Percentiles rank a stretch among this genome's conserved stretches.
These are phyloP conservation scores for Semaprochilodus insignis DNA, from an alignment of 2,797 vertebrate genomes.

Conservation along the genomic window DNA sequence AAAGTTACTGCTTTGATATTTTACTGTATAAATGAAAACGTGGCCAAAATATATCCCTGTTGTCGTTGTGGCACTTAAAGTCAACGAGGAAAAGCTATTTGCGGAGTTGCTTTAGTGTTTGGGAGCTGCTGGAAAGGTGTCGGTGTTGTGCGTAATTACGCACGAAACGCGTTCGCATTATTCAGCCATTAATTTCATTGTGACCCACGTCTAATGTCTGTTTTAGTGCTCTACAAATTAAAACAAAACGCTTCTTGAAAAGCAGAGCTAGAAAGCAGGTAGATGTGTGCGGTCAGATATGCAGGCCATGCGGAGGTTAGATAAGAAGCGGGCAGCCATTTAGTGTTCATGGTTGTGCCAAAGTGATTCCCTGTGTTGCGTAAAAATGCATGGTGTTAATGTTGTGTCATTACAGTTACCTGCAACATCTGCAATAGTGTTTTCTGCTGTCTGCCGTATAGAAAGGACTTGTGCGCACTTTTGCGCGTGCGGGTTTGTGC, in stretches of 20 bases:
- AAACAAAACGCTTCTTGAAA: neutral
- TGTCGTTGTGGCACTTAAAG: neutral
- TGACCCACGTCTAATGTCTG: neutral
- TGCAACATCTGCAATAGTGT: neutral
- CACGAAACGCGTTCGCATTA: neutral
- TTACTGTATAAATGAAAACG: too few relatives aligned
- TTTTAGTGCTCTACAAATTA: neutral
- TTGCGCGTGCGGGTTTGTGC: constrained; percentile 26
- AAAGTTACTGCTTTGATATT: too few relatives aligned
- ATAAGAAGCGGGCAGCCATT: neutral
- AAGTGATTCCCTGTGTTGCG: neutral
- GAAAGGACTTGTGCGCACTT: neutral
- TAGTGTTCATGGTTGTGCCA: neutral
- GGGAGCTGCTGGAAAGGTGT: neutral
- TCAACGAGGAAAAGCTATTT: too few relatives aligned
- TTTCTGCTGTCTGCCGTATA: constrained; percentile 6
- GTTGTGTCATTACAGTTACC: neutral
- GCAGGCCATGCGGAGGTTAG: neutral
- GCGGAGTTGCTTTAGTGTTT: too few relatives aligned
- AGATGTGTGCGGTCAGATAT: neutral
- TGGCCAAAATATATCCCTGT: too few relatives aligned
- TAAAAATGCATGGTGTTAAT: neutral
- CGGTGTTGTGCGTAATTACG: constrained; percentile 34
- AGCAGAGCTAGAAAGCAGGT: neutral
- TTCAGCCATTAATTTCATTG: neutral